These are phyloP conservation scores for Eudyptes chrysolophus DNA, from an alignment of 2,113 vertebrate species.

Conservation along the genomic window DNA sequence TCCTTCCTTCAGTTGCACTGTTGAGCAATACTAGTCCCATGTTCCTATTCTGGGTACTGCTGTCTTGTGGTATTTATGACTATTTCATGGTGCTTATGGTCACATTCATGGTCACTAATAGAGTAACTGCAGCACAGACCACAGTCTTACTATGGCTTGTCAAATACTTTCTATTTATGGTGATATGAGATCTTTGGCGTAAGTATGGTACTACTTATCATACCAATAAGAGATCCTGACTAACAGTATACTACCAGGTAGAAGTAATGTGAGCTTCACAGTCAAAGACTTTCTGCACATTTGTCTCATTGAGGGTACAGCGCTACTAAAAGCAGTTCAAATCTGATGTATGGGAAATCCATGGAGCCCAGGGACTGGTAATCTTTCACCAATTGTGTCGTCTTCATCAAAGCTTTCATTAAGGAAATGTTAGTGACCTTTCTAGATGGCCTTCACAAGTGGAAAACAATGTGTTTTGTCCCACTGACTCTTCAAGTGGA, in stretches of 20 bases:
- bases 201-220: background rate
- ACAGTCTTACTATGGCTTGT: background rate
- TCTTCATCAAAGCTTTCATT: background rate
- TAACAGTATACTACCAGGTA: background rate
- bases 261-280: background rate
- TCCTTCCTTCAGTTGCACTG: background rate
- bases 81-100: background rate
- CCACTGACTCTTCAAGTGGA: background rate
- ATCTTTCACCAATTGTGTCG: background rate
- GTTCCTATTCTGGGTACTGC: background rate
- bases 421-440: background rate
- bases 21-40: background rate
- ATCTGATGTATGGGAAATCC: background rate
- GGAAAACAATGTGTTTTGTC: background rate
- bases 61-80: background rate
- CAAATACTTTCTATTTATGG: background rate
- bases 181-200: accelerated
- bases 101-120: background rate
- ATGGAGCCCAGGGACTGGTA: background rate
- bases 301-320: background rate
- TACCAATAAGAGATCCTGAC: background rate
- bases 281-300: background rate
- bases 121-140: background rate
- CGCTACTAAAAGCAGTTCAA: background rate
- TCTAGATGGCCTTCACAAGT: background rate